Base-by-base conservation (phyloP, 2,888 invertebrate genomes). In the Hypsopygia costalis region DNA sequence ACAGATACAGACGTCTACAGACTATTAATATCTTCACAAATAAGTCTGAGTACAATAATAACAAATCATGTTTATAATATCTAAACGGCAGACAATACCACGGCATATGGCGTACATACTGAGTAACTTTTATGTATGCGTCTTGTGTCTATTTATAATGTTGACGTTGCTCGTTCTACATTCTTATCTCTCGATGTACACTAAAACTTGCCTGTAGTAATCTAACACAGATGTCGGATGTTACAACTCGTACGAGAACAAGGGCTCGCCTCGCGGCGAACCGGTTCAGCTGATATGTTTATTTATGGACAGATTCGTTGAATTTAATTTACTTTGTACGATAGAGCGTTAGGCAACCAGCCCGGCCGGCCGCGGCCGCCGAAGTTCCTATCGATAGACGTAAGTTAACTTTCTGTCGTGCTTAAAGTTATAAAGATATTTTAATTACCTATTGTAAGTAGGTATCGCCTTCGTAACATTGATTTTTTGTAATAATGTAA, bases 71-170 rank as follows among this genome's bases (percentile, higher is more conserved):
- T 62, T 62, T 65, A 59, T 57, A 54, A 59, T 45, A n/a, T n/a
- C n/a, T 50, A 57, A 48, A 71, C 72, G 65, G 69, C 67, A 71
- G 69, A 72, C 69, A 63, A 53, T 45, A 51, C 46, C 55, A 57
- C 66, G 67, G 65, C 69, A 68, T 69, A 61, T 68, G 71, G 63
- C 64, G 57, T 64, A 65, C 71, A 68, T 64, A 57, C 67, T 64
- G 65, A 73, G 74, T 75, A 58, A 68, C 62, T 70, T 74, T 72
- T 69, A 70, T 69, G 62, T 76, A 60, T 58, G 72, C 76, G 80
- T 80, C 81, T 82, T 75, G 78, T 78, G 67, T 79, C 86, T 86
- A 87, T 86, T 86, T 83, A 81, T 87, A 86, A 77, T 65, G 80
- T 76, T 83, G 85, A 86, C 81, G 82, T 65, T 63, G 68, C 46